Evolutionary conservation across 2,113 vertebrate genomes (phyloP), one percentile per base, ranked within the genome.

Genomic region (Archilochus colubris): DNA sequence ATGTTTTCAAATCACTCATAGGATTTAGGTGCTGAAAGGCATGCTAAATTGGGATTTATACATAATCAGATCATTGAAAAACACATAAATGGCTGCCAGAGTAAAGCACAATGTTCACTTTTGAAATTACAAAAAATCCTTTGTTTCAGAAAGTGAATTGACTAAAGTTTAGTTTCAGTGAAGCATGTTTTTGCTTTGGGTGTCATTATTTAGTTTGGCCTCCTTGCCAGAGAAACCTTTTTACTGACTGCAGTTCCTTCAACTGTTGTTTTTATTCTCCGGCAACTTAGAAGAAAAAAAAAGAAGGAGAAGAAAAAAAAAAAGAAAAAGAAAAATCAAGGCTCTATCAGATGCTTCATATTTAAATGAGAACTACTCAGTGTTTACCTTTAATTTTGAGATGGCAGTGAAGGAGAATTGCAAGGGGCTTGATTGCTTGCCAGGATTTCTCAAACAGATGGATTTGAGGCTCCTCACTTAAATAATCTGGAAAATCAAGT

Each of bases 191-290:
- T 98, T 97, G 97, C 98, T 98, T 98, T 98, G 97, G 97, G 97
- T 98, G 98, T 98, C 97, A 97, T 98, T 98, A 97, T 98, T 98
- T 98, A 95, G 97, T 88, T 98, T 98, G 98, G 98, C 98, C 82
- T 95, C 84, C 88, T 94, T 80, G 82, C 97, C 96, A 97, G 95
- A 95, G 95, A 97, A 98, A 97, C 92, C 92, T 97, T 97, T 96
- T 97, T 96, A 97, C 96, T 97, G 93, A 97, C 79, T 94, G 85
- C 92, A 86, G 79, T 88, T 91, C 83, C 95, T 97, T 97, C 77
- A 87, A 96, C 97, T 95, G 96, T 98, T 98, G 96, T 96, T 96
- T 97, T 98, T 97, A 95, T 94, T 96, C 95, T 95, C 86, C 96
- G 94, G 95, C 88, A 97, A 96, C 86, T 93, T 3, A 57, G 88